Percentiles rank a stretch among this genome's conserved stretches.
phyloP scores from a whole-genome alignment of 2,888 invertebrate genomes.

The Mimumesa dahlbomi region DNA sequence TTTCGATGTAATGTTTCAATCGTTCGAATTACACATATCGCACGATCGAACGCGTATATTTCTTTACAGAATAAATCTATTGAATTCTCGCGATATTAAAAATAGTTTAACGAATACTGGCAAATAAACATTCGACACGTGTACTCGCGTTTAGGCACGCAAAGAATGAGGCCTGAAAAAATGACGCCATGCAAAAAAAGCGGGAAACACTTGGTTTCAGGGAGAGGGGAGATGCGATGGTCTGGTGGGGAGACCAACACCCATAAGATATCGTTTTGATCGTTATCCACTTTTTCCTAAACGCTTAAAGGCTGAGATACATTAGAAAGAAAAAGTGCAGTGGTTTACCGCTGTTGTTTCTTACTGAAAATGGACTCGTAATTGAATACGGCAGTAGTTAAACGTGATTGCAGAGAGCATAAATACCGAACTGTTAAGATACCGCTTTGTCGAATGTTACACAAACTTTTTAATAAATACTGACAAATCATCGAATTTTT shows the following conservation, averaged over 20 bases:
- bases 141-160: background rate
- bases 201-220: conserved; percentile 35
- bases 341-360: background rate
- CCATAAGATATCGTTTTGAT: conserved; percentile 11
- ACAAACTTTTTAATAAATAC: background rate
- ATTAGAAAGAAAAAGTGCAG: background rate
- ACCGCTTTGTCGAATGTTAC: background rate
- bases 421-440: background rate
- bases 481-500: too few species aligned
- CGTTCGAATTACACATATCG: too few species aligned
- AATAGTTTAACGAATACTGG: background rate
- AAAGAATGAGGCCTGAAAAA: conserved; percentile 7
- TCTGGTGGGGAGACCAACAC: conserved; percentile 31
- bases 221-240: conserved; percentile 12
- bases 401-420: background rate
- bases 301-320: background rate
- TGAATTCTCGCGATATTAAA: background rate
- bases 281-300: conserved; percentile 13
- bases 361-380: background rate
- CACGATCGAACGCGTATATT: background rate
- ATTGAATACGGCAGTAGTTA: background rate
- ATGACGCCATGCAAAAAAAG: conserved; percentile 34
- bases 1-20: background rate
- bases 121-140: background rate
- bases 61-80: background rate